Base-by-base conservation (phyloP, 1,140 invertebrate species). In the Cherax destructor region DNA sequence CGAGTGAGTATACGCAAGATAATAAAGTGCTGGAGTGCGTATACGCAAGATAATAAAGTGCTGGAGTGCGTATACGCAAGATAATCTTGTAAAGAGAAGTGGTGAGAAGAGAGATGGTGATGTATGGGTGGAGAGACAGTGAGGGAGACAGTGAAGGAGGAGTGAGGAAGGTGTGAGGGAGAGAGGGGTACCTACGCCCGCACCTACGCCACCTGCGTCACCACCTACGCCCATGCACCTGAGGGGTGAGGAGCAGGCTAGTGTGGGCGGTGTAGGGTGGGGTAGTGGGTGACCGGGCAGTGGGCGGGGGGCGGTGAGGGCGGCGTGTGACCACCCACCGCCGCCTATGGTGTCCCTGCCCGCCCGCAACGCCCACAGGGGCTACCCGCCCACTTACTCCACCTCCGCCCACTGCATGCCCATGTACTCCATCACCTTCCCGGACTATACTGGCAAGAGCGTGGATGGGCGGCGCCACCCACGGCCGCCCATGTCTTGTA, bases 391-490 rank as follows among this genome's bases (percentile, higher is more conserved):
- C 76, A 56, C 76, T 47, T 76, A 79, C 77, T 61, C 86, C 18
- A 11, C 84, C 41, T 24, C 65, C 59, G 80, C 88, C 88, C 88
- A 77, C 88, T 83, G 80, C 88, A 13, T 11, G 30, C 91, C 91
- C 10, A 81, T 83, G 50, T 92, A 92, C 59, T 87, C 91, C 86
- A 87, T 92, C 72, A 87, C 91, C 74, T 92, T 84, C 69, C 91
- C 91, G 13, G 86, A 92, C 69, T 92, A 92, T 69, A 59, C 85
- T 3, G 50, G 56, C 49, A 87, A 92, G 65, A 24, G 65, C 2
- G 69, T 76, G 30, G n/a, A 24, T 3, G 69, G 50, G 16, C 52
- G 41, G 50, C 69, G 24, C 13, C n/a, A 47, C 56, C 50, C 16
- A 6, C n/a, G 72, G 7, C 84, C 21, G 13, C 9, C 84, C 84